Evolutionary conservation across 2,797 vertebrate genomes (phyloP), one percentile per base, ranked within the genome.

Genomic region (Premnoplex brunnescens): DNA sequence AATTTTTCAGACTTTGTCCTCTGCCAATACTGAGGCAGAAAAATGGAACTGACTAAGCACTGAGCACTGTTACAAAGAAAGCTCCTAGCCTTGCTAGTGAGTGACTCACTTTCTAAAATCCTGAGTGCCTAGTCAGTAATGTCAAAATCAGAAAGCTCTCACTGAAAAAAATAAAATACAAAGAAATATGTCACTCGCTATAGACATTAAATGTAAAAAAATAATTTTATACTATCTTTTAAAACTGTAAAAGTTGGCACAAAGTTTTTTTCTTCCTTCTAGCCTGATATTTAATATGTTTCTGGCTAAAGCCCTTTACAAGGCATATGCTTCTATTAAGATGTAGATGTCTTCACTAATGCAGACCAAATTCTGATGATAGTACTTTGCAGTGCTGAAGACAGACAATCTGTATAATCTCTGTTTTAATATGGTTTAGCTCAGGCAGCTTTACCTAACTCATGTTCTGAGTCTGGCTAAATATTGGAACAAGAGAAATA

Each of bases 361-460:
- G 7, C 39, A 62, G n/a, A 46, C 34, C 66, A 46, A 68, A 73
- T 9, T 66, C 15, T 74, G 24, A 49, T 58, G 43, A 56, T 8
- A 74, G 8, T 7, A 17, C 34, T 44, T 60, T 32, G 28, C 46
- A 71, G 18, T 55, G 22, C 30, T 73, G n/a, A 49, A 76, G 26
- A 44, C 12, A 73, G 10, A 3, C 19, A 71, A 46, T 58, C 69
- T 82, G 16, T 71, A 59, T 66, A 86, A 96, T 90, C 66, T 91
- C 74, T 89, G 56, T 41, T 83, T 74, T 80, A 28, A 80, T 86
- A 66, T 37, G 24, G 10, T 74, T 87, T 89, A 74, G 26, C n/a
- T 95, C n/a, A 84, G 43, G 12, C n/a, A 84, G 30, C 20, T 92
- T 92, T 91, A 75, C 36, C 10, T 87, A 80, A 87, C 89, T 62